These are phyloP conservation scores for Actinernus sp. DNA, from an alignment of 92 coral and sea anemone genomes.

Conservation along the genomic window DNA sequence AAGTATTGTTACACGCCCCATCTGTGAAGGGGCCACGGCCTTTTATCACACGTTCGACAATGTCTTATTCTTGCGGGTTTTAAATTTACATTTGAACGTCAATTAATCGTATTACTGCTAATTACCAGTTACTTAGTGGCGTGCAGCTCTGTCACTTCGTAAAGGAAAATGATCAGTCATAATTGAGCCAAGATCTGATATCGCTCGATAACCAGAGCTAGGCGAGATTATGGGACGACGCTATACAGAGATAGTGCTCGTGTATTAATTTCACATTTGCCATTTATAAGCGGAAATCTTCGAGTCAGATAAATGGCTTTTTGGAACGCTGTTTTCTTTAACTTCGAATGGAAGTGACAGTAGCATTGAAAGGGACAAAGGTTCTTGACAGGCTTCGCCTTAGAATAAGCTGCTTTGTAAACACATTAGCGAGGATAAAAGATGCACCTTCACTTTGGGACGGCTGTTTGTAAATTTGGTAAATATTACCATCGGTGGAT, in stretches of 20 bases:
- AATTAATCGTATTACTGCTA: constrained; percentile 78
- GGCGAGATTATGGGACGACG: constrained; percentile 5
- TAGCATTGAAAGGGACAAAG: constrained; percentile 74
- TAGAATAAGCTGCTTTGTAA: constrained; percentile 74
- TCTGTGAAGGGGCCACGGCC: constrained; percentile 2
- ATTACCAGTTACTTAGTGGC: constrained; percentile 55
- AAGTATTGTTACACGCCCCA: constrained; percentile 11
- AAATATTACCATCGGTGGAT: constrained; percentile 63
- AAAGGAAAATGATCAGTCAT: too few relatives aligned
- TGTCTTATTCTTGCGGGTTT: constrained; percentile 13
- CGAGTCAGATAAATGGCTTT: constrained; percentile 71
- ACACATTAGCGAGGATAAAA: constrained; percentile 81
- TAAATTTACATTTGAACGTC: constrained; percentile 64
- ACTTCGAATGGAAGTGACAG: constrained; percentile 72
- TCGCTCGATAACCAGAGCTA: constrained; percentile 5
- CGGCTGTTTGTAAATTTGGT: constrained; percentile 79
- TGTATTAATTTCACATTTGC: constrained; percentile 91
- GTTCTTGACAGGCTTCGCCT: constrained; percentile 68
- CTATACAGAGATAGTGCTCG: constrained; percentile 11
- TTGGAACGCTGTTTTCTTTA: constrained; percentile 62
- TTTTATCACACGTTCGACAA: constrained; percentile 1
- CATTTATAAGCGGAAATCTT: constrained; percentile 80
- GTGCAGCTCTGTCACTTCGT: constrained; percentile 6
- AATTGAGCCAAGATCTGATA: neutral
- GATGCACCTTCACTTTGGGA: constrained; percentile 57